Base-by-base conservation (phyloP, 2,113 vertebrate genomes). In the Phyllopteryx taeniolatus region DNA sequence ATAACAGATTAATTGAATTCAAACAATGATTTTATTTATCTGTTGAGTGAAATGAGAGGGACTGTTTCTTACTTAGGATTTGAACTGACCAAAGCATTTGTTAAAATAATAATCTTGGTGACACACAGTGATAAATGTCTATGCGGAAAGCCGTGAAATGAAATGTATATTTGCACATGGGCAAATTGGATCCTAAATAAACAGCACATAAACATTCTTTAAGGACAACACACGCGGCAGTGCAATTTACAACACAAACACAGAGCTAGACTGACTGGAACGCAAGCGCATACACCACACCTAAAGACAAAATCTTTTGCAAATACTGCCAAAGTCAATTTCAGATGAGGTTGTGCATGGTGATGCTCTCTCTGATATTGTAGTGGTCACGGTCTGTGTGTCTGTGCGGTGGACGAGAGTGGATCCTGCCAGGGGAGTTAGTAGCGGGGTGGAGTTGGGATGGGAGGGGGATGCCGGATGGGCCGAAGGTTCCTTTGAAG, bases 401-500 rank as follows among this genome's bases (percentile, higher is more conserved):
- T 81, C 31, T 79, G 83, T 71, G 80, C 59, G 73, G 70, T 83
- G 88, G 72, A 81, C 61, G 67, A 81, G 83, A 89, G 85, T 87
- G 82, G 81, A 90, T 89, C 79, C 81, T 88, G 82, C 86, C 88
- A 87, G 85, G 75, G 87, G 89, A 88, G 90, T 83, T 77, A 83
- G 79, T 83, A 79, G 79, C 90, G 93, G 92, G 92, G 93, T 92
- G 93, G 93, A 92, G 93, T 53, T 79, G 82, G 81, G 74, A 75
- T 74, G 75, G 83, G 53, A 22, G 68, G 78, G 85, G 80, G 73
- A 66, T 79, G 79, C 73, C 80, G 85, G 93, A 94, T 91, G 93
- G 94, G 93, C 90, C 89, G 89, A 93, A 93, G 94, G 93, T 92
- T 95, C 95, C 96, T 98, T 98, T 98, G 96, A 99, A 96, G 97